Evolutionary conservation across 2,113 vertebrate species (phyloP), one percentile per base, ranked within the genome.

Genomic region (Litocranius walleri): DNA sequence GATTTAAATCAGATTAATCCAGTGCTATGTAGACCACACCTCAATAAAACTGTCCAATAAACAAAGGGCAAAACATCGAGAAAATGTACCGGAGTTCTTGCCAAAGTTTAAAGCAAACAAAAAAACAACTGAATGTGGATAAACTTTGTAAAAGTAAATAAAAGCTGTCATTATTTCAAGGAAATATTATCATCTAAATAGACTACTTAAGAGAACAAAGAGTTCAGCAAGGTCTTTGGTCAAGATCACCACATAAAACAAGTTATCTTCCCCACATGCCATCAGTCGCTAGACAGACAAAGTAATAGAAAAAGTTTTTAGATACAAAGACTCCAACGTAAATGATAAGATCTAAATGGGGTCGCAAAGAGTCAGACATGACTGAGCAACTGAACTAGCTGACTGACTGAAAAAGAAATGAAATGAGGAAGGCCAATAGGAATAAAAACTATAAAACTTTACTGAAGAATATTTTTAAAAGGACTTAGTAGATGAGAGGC

Each of bases 111-210:
- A 91, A 97, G n/a, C 11, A 80, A 93, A 85, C 11, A 45, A 40
- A 48, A 92, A 86, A 78, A 16, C 40, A 59, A 40, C 8, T 64
- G 10, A 16, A 88, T 85, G 43, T 61, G 15, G 40, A 59, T 56
- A 94, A 92, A 92, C 17, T 67, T 64, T 43, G 10, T 85, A 93
- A 95, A 87, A 90, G 33, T 43, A 93, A 57, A 93, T 91, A 48
- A 97, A 96, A 94, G 7, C 29, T 71, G 17, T 43, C 54, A 59
- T 91, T 93, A 93, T 91, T 96, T 93, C 33, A 6, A 74, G 30
- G 64, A 96, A 94, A 97, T 95, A 90, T 10, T 96, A 86, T 97
- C 96, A 93, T 88, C 36, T 95, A 96, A 92, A 92, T 67, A 77
- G 59, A 11, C 12, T 77, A 52, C 80, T 15, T 21, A 45, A 82